Percentiles rank a stretch among this genome's conserved stretches.
Evolutionary conservation across 2,797 vertebrate genomes (phyloP).

Genomic region (Halcyon leucocephala): DNA sequence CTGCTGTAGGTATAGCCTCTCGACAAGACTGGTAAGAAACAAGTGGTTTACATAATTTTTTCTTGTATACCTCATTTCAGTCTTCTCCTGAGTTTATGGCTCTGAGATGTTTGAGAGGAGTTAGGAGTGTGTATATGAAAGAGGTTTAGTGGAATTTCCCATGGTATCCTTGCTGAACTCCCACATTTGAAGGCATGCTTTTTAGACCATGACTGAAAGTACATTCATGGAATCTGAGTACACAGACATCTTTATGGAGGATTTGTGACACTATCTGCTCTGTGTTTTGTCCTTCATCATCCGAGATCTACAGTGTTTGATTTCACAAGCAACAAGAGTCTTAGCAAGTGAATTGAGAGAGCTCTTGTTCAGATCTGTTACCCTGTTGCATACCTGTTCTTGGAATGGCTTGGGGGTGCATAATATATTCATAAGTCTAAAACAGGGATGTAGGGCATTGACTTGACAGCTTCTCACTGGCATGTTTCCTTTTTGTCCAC

Average conservation of each 20-base stretch:
- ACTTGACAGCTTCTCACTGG: background rate
- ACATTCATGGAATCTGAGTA: background rate
- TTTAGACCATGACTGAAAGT: background rate
- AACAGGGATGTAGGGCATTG: background rate
- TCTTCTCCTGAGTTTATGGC: background rate
- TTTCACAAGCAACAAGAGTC: background rate
- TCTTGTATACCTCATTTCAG: background rate
- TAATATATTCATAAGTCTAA: too few species aligned
- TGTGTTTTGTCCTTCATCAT: background rate
- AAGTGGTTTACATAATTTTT: background rate
- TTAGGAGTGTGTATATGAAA: background rate
- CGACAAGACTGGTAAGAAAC: background rate
- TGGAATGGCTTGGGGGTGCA: background rate
- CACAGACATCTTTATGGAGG: background rate
- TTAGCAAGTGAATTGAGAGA: background rate
- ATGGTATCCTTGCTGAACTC: background rate
- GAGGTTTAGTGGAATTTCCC: background rate
- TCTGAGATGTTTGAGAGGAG: background rate
- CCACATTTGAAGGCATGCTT: background rate
- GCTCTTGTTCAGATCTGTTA: background rate
- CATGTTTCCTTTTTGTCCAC: background rate
- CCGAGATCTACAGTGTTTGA: background rate
- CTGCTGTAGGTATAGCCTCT: background rate
- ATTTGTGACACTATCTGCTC: background rate
- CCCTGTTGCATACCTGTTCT: background rate